Conservation (phyloP, 37 sponge, comb jelly and placozoan genomes). For the Lycopodina hypogea region DNA sequence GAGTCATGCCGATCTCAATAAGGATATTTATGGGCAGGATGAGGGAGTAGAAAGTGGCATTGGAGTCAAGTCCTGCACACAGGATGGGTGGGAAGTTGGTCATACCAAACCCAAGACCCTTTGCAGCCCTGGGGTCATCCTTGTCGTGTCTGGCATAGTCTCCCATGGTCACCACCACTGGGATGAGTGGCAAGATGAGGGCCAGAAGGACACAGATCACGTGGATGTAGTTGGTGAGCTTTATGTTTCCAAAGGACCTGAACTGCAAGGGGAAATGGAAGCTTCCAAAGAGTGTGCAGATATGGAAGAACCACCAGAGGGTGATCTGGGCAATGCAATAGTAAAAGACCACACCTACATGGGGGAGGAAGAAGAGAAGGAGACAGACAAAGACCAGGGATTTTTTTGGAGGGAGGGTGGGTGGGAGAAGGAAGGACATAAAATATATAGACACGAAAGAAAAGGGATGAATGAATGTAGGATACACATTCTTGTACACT, state of each 20-base stretch:
- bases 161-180: slow-evolving; percentile 12
- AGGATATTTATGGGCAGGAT: slow-evolving; percentile 26
- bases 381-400: too few relatives aligned
- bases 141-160: not conserved
- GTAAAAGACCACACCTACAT: slow-evolving; percentile 33
- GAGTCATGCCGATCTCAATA: slow-evolving; percentile 21
- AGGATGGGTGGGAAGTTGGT: slow-evolving; percentile 18
- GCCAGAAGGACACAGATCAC: slow-evolving; percentile 2
- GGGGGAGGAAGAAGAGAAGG: too few relatives aligned
- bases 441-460: too few relatives aligned
- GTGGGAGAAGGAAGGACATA: not conserved
- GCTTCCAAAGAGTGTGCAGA: slow-evolving; percentile 13
- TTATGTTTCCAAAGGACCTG: not conserved
- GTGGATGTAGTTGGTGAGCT: slow-evolving; percentile 33
- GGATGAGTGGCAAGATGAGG: slow-evolving; percentile 14
- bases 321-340: slow-evolving; percentile 26
- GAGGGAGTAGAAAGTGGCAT: slow-evolving; percentile 23
- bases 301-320: slow-evolving; percentile 40
- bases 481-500: too few relatives aligned
- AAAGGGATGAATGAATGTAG: too few relatives aligned
- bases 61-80: not conserved
- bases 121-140: not conserved
- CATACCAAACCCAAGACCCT: slow-evolving; percentile 8
- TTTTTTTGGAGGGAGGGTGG: not conserved
- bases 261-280: slow-evolving; percentile 35